Evolutionary conservation across 2,113 vertebrate species (phyloP).

Genomic region (Poecile atricapillus): DNA sequence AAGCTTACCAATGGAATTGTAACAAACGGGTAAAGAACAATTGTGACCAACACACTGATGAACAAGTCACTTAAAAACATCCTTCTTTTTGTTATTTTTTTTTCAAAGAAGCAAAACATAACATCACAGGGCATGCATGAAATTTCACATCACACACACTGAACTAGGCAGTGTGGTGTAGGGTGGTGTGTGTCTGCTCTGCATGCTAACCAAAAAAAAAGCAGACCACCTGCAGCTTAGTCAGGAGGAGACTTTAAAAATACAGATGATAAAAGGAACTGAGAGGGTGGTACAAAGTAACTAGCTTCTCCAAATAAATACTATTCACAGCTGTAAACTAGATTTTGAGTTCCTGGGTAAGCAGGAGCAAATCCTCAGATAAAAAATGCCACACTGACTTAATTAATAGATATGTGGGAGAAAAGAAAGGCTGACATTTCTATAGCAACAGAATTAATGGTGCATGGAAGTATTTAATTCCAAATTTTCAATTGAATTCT

Average conservation of each 20-base stretch:
- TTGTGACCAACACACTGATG: background rate
- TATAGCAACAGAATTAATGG: conserved; percentile 22
- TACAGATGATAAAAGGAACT: background rate
- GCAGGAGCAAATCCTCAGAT: conserved; percentile 9
- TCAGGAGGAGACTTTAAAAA: conserved; percentile 18
- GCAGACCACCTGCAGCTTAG: background rate
- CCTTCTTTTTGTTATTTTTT: too few species aligned
- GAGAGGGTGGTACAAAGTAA: conserved; percentile 18
- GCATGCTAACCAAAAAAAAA: background rate
- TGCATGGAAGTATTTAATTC: background rate
- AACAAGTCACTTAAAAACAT: background rate
- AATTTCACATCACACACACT: background rate
- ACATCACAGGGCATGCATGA: background rate
- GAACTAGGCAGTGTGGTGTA: background rate
- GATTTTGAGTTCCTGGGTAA: background rate
- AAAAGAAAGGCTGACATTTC: conserved; percentile 31
- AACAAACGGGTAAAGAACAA: background rate
- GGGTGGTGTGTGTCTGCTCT: background rate
- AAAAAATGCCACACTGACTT: background rate
- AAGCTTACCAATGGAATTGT: background rate
- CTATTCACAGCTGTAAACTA: background rate
- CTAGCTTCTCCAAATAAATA: conserved; percentile 42
- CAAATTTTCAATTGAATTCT: background rate
- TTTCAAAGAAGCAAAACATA: background rate
- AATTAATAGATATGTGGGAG: conserved; percentile 24